Evolutionary conservation across 2,888 invertebrate genomes (phyloP), one percentile per base, ranked within the genome.

Genomic region (Nymphalis urticae): DNA sequence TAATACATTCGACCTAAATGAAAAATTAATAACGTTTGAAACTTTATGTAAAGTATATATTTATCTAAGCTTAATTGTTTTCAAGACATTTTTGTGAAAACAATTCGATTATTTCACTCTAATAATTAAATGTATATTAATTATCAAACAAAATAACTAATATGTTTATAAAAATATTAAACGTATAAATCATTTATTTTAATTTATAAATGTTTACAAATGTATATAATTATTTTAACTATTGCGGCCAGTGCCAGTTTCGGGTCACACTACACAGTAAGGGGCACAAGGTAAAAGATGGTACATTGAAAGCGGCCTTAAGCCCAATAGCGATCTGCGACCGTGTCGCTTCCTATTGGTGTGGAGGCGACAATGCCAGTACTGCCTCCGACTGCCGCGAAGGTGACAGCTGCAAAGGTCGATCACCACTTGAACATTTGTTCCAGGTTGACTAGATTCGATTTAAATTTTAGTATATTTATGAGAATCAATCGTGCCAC

Each of bases 251-350:
- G 75, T 77, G 77, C 74, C 74, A 77, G 83, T 90, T 90, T 90
- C 84, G 88, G 92, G 90, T 91, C 90, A 90, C 81, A 84, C 83
- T 78, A 82, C 82, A 80, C 81, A 80, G 83, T 89, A 92, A 92
- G 91, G 89, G 85, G 92, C 87, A 92, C 92, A 92, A 92, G 92
- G 92, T 89, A 89, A 92, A 90, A 92, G 92, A 92, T 92, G 92
- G 92, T 92, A 90, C 92, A 92, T 92, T 92, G 91, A 91, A 86
- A 89, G 87, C 83, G 92, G 87, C 92, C 92, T 92, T 91, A 92
- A 87, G 90, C 91, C 91, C 91, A 92, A 92, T 92, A 92, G 91
- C 90, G 82, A 88, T 88, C 87, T 89, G 87, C 82, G 88, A 81
- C 85, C 85, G 87, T 76, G 85, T 82, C 86, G 92, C 92, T 92